phyloP scores from a whole-genome alignment of 2,888 invertebrate genomes.

The Sminthurinus aureus region DNA sequence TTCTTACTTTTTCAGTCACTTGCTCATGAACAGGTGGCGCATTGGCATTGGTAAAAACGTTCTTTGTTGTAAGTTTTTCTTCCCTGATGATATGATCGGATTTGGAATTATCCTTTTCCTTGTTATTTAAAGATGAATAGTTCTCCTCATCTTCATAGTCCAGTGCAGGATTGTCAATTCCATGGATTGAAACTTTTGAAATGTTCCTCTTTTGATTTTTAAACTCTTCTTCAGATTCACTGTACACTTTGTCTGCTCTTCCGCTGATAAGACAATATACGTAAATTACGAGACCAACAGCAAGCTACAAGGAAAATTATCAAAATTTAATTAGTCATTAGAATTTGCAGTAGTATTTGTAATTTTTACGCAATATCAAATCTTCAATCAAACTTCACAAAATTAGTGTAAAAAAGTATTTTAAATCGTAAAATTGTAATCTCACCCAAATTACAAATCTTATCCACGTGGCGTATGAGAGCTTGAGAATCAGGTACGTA shows the following conservation, averaged over 20 bases:
- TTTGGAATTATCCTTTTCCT: not conserved
- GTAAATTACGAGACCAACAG: constrained; percentile 54
- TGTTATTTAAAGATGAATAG: not conserved
- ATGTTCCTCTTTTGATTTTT: constrained; percentile 4
- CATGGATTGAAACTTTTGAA: constrained; percentile 8
- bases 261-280: constrained; percentile 51
- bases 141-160: not conserved
- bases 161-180: constrained; percentile 2
- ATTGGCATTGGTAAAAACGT: no score
- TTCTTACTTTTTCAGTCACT: not conserved
- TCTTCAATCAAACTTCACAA: no score
- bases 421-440: no score
- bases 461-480: constrained; percentile 64
- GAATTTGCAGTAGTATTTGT: no score
- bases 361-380: no score
- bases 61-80: not conserved
- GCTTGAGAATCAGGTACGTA: constrained; percentile 66
- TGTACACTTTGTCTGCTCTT: constrained; percentile 50
- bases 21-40: not conserved
- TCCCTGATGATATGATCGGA: not conserved
- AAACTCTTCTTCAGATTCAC: not conserved
- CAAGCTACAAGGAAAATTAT: constrained; percentile 42
- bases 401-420: no score
- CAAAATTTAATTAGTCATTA: no score
- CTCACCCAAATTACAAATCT: constrained; percentile 66